Evolutionary conservation across 1,140 invertebrate genomes (phyloP).

Genomic region (Camponotus pennsylvanicus): DNA sequence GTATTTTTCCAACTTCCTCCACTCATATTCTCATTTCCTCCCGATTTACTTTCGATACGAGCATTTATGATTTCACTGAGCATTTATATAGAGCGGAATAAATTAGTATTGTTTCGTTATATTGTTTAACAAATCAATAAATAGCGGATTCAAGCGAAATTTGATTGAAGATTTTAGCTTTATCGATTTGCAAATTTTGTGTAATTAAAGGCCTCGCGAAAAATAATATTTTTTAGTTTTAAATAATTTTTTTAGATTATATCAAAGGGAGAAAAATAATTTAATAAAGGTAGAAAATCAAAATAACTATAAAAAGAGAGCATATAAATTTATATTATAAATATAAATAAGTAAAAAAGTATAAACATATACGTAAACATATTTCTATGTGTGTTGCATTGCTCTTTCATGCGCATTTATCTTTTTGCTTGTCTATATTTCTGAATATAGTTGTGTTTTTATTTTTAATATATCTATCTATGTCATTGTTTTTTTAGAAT

Average conservation of each 20-base stretch:
- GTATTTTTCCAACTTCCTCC: conserved; percentile 19
- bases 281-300: neutral
- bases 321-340: neutral
- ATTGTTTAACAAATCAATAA: neutral
- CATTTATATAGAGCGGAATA: conserved; percentile 16
- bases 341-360: neutral
- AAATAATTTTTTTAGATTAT: neutral
- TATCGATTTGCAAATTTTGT: neutral
- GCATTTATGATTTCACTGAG: neutral
- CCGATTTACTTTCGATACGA: neutral
- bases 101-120: neutral
- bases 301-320: neutral
- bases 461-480: too few species aligned
- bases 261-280: neutral
- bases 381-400: too few species aligned
- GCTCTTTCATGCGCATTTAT: too few species aligned
- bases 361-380: neutral
- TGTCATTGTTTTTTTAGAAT: neutral
- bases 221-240: neutral
- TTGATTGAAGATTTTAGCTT: neutral
- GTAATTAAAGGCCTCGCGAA: neutral
- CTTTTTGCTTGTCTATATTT: too few species aligned
- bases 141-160: neutral
- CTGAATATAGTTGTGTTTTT: neutral
- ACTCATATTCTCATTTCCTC: neutral